Base-by-base conservation (phyloP, 2,797 vertebrate genomes). In the Phaenicophaeus curvirostris region DNA sequence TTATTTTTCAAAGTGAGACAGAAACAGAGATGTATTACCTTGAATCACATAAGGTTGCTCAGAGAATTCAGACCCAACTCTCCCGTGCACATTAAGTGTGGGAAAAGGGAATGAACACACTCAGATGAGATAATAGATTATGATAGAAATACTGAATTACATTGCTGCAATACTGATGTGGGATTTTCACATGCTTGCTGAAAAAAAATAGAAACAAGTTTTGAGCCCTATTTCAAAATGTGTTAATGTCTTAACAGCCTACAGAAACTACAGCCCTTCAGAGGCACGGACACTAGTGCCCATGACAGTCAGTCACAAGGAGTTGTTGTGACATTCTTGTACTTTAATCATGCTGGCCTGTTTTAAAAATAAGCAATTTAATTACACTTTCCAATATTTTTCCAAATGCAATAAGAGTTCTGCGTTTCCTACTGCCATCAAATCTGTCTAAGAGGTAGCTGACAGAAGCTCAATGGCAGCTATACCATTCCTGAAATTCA, bases 1-100 rank as follows among this genome's bases (percentile, higher is more conserved):
- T 93, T 88, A 17, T 87, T 89, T 80, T 63, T n/a, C 92, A 80
- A 58, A 83, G 65, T 18, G 35, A 74, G 76, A 96, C 50, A 57
- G 53, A 94, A 92, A 88, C 41, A 15, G 54, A 63, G 55, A 61
- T 48, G 30, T 33, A n/a, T 74, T 75, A 39, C 65, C 85, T 87
- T 51, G 51, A 77, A 41, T 2, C 53, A 57, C 76, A 20, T 10
- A 11, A 8, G 46, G 50, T 25, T 24, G 41, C 13, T 54, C 0
- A 0, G 39, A 21, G 15, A n/a, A 82, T n/a, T n/a, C 62, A 50
- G 46, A 33, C 42, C 48, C 55, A 74, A 23, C 41, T 55, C 67
- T 50, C 4, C 57, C 27, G 61, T 59, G 31, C 9, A 11, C 5
- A 1, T 39, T 65, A 8, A 14, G 5, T 1, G 41, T 42, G 15